Evolutionary conservation across 2,797 vertebrate species (phyloP), one percentile per base, ranked within the genome.

Genomic region (Hydrolagus colliei): DNA sequence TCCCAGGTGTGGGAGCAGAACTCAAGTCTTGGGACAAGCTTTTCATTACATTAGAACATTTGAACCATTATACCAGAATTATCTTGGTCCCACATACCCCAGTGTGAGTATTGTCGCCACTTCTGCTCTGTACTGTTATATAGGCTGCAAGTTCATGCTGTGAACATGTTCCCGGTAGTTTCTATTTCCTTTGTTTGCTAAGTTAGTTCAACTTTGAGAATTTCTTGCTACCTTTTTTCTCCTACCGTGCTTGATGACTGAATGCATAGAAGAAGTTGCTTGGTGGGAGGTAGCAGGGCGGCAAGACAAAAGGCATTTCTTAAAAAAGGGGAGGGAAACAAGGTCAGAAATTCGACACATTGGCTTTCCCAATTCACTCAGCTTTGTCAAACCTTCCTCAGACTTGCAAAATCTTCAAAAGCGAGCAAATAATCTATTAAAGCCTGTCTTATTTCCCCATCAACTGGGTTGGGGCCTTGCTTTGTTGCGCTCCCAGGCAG

Each of bases 241-340:
- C 14, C 35, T 52, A 41, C 35, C 74, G 20, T 41, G 32, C 22
- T 52, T 20, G 7, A 6, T 16, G 74, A n/a, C 41, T 20, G 18
- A 61, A 61, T 20, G n/a, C 75, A 77, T 0, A 5, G 2, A 20
- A 9, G 9, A 12, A 9, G 18, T 0, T 61, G 52, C 75, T 52
- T 77, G 16, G 75, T 77, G 75, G 75, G 75, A 77, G 75, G 75
- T 77, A 52, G 75, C 41, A 77, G 75, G 75, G 41, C 18, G 18
- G 20, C 41, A n/a, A 10, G 16, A 61, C 75, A 77, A 77, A 77
- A 10, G 0, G 18, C 18, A n/a, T n/a, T 20, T 77, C 18, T 11
- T 6, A 4, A 18, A 71, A 61, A 59, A n/a, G 41, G 41, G 41
- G 41, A 52, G 41, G 41, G 41, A 52, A 52, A 52, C 41, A 52